phyloP scores from a whole-genome alignment of 2,888 invertebrate genomes.

The Hyposoter dolosus region DNA sequence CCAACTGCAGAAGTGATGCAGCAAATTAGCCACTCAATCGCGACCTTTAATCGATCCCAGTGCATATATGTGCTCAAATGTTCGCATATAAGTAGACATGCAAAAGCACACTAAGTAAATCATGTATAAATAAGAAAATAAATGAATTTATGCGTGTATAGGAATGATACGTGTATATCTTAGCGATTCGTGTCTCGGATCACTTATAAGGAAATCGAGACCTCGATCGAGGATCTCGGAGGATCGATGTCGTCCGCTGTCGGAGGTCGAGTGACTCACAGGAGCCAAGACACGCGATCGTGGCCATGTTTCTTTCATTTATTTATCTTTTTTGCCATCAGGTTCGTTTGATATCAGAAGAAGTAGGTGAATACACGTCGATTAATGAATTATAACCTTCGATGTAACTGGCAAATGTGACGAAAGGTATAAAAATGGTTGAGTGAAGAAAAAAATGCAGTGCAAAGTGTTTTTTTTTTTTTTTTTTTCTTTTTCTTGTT shows the following conservation, averaged over 20 bases:
- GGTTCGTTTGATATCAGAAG: conserved; percentile 39
- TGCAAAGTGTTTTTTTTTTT: not conserved
- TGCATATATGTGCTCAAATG: conserved; percentile 21
- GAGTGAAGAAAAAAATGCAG: not conserved
- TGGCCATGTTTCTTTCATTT: conserved; percentile 44
- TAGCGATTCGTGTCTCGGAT: conserved; percentile 39
- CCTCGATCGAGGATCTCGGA: conserved; percentile 66
- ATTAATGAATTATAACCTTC: conserved; percentile 45
- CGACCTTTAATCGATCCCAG: conserved; percentile 60
- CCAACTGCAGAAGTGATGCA: conserved; percentile 37
- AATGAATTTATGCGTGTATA: not conserved
- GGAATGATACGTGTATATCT: conserved; percentile 23
- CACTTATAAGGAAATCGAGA: conserved; percentile 70
- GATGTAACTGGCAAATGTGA: not conserved
- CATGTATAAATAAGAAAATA: not conserved
- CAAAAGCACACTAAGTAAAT: not conserved
- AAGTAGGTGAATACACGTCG: conserved; percentile 40
- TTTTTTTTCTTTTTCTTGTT: not conserved
- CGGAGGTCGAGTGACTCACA: conserved; percentile 69
- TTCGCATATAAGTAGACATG: not conserved
- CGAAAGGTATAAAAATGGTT: conserved; percentile 4
- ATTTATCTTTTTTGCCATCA: not conserved
- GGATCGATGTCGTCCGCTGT: conserved; percentile 67
- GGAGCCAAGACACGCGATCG: conserved; percentile 61
- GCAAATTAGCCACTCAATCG: conserved; percentile 20